phyloP scores from a whole-genome alignment of 37 sponge, comb jelly and placozoan species.

The Beroe ovata region DNA sequence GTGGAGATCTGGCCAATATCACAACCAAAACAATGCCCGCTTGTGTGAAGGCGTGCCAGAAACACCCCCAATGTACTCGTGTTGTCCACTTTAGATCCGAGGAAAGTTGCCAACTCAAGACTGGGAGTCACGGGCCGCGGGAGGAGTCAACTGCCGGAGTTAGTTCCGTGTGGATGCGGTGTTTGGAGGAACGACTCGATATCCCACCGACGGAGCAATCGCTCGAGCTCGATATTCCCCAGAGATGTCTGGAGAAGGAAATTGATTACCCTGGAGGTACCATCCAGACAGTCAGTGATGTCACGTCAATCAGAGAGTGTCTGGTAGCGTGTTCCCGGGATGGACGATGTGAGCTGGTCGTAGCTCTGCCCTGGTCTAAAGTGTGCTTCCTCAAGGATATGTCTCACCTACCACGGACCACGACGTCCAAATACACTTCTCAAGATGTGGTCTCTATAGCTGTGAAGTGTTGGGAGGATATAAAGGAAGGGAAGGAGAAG shows the following conservation, averaged over 20 bases:
- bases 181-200: neutral
- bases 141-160: neutral
- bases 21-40: neutral
- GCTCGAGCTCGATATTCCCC: neutral
- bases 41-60: constrained; percentile 2
- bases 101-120: neutral
- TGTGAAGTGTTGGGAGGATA: neutral
- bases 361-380: neutral
- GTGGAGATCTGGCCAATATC: neutral
- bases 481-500: neutral
- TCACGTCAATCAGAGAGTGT: neutral
- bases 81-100: neutral
- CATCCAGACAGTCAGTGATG: neutral
- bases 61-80: neutral
- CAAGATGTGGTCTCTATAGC: constrained; percentile 4
- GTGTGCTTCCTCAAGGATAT: constrained; percentile 13
- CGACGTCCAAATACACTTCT: neutral
- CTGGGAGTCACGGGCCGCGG: neutral
- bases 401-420: neutral
- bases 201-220: neutral
- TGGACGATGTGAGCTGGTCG: neutral
- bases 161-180: constrained; percentile 20
- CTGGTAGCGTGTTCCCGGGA: neutral
- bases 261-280: constrained; percentile 1
- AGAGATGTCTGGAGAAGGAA: neutral